These are phyloP conservation scores for Drosophila yooni DNA, from an alignment of 2,888 invertebrate genomes.

Conservation along the genomic window DNA sequence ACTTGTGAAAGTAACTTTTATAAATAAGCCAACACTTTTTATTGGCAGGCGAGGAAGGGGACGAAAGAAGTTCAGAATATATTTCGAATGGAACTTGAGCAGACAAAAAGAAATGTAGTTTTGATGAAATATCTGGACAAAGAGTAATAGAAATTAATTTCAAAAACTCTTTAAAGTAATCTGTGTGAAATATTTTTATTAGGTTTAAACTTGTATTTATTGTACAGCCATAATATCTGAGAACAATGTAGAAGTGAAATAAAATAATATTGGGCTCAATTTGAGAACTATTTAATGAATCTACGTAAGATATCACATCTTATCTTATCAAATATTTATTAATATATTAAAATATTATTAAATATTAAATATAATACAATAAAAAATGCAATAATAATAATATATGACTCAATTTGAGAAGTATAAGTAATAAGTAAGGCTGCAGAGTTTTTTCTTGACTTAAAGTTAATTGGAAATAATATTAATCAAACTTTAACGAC, in stretches of 20 bases:
- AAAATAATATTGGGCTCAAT: background rate
- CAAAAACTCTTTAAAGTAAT: background rate
- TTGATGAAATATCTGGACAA: background rate
- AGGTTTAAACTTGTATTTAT: no score
- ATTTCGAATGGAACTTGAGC: background rate
- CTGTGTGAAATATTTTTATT: background rate
- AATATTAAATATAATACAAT: background rate
- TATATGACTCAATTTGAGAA: background rate
- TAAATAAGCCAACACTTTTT: background rate
- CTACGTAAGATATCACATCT: fast-evolving
- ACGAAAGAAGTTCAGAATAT: background rate
- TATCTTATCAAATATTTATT: background rate
- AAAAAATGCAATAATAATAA: background rate
- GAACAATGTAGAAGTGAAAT: background rate
- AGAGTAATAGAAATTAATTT: background rate
- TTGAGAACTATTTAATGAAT: background rate
- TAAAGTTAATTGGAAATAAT: background rate
- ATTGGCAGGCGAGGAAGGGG: background rate
- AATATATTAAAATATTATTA: background rate
- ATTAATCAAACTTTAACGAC: background rate
- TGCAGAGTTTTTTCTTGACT: background rate
- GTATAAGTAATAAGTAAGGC: no score
- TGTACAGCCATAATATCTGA: background rate
- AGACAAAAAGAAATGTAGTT: background rate
- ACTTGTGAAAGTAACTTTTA: background rate